Conservation (phyloP, 2,113 vertebrate species). For the Bujurquina vittata region DNA sequence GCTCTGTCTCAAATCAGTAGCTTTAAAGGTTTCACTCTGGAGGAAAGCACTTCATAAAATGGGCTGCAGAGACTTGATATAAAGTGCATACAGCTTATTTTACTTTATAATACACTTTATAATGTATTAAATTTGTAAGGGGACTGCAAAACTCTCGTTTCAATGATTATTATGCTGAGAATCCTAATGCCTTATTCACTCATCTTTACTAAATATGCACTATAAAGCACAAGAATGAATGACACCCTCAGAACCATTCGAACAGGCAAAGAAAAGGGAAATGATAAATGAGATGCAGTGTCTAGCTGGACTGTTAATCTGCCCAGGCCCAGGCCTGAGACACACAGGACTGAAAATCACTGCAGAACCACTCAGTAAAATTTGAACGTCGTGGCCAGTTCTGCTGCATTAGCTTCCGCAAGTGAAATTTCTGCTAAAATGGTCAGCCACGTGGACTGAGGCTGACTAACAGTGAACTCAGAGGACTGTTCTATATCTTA, state of each 20-base stretch:
- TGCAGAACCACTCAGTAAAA: neutral
- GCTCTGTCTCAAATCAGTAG: too few relatives aligned
- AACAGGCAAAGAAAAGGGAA: neutral
- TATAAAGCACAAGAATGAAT: neutral
- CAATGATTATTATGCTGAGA: neutral
- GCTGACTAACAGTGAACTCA: neutral
- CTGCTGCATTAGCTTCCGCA: neutral
- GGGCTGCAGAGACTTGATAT: neutral
- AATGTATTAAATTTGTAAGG: neutral
- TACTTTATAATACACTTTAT: neutral
- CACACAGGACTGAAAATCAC: slow-evolving; percentile 25
- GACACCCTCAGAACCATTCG: neutral
- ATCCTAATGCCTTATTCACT: neutral
- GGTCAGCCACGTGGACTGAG: slow-evolving; percentile 60
- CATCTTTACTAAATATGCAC: neutral
- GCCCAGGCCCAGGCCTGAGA: neutral
- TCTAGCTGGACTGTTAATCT: neutral
- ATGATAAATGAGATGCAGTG: neutral
- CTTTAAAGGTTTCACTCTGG: too few relatives aligned
- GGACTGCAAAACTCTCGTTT: neutral
- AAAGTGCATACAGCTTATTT: neutral
- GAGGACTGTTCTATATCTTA: neutral
- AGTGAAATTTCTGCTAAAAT: neutral
- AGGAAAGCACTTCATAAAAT: neutral
- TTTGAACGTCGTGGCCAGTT: neutral